Base-by-base conservation (phyloP, 2,888 invertebrate genomes). In the Leucoma salicis region DNA sequence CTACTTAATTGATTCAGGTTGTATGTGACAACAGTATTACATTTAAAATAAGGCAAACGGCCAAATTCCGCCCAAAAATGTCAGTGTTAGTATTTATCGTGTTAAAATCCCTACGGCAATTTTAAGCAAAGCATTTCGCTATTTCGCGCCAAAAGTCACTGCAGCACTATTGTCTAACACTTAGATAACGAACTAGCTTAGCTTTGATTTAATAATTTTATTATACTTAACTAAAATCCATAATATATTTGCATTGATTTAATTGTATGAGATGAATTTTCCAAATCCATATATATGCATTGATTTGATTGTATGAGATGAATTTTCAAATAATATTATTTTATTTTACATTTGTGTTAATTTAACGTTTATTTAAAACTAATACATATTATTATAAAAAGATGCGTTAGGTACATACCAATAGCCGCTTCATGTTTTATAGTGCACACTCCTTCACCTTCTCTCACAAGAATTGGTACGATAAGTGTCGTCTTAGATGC, bases 401-500 rank as follows among this genome's bases (percentile, higher is more conserved):
- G 6, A 8, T 2, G 8, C 6, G 8, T 21, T 5, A 21, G n/a
- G 21, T 73, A 86, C 86, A 63, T 82, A 86, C 86, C 84, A 72
- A 73, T 54, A 73, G 55, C 28, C 65, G 63, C 58, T 68, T 64
- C 86, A 86, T 86, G 61, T 58, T 70, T 68, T 49, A 46, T 40
- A 50, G 48, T 49, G 53, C 36, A 42, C 35, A 56, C 33, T 43
- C 34, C 29, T 49, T 42, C 51, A 54, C 62, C 61, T 63, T 59
- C 66, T 65, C 66, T 61, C 66, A 58, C 41, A 60, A 69, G 66
- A 65, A 66, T 70, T 69, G 74, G 66, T 64, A 66, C 63, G 68
- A 60, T 63, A 70, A 82, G 75, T 86, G 86, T 80, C 77, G 72
- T 58, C 63, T 47, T 51, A 57, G 50, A 56, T 56, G 47, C 55